Evolutionary conservation across 2,797 vertebrate genomes (phyloP).

Genomic region (Euthynnus affinis): DNA sequence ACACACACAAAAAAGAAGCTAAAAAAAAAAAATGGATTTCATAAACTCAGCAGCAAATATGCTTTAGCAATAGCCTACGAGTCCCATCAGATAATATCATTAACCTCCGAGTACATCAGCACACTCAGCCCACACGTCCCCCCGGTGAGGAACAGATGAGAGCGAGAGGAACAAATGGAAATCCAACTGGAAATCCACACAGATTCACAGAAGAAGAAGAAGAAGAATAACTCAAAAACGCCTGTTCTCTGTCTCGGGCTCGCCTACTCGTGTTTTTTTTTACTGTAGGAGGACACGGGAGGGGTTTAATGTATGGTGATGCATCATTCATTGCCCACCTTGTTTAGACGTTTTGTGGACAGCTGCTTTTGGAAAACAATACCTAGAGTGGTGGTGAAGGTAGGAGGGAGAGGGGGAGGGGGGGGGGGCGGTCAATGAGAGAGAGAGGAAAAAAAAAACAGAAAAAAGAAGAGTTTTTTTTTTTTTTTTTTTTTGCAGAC

Average conservation of each 20-base stretch:
- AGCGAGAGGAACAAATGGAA: slow-evolving; percentile 53
- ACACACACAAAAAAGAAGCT: neutral
- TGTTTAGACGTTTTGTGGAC: slow-evolving; percentile 86
- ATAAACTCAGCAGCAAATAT: slow-evolving; percentile 20
- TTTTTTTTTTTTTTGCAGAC: too few relatives aligned
- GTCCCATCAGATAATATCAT: slow-evolving; percentile 53
- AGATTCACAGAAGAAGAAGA: too few relatives aligned
- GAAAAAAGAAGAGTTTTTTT: too few relatives aligned
- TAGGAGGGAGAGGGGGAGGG: too few relatives aligned
- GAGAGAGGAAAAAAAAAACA: too few relatives aligned
- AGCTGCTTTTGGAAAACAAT: slow-evolving; percentile 89
- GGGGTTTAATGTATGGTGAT: slow-evolving; percentile 76
- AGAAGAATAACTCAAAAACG: slow-evolving; percentile 24
- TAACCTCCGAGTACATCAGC: slow-evolving; percentile 44
- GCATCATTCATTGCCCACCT: slow-evolving; percentile 91
- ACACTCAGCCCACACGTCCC: slow-evolving; percentile 56
- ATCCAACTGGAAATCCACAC: slow-evolving; percentile 52
- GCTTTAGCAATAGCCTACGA: slow-evolving; percentile 22
- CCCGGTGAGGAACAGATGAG: slow-evolving; percentile 62
- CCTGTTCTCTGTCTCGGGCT: slow-evolving; percentile 55
- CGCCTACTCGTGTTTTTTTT: slow-evolving; percentile 3
- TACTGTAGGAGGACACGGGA: slow-evolving; percentile 31
- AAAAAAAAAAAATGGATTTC: neutral
- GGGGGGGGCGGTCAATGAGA: too few relatives aligned
- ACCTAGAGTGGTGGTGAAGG: slow-evolving; percentile 84